These are phyloP conservation scores for Epistrophe eligans DNA, from an alignment of 2,888 invertebrate species.

Conservation along the genomic window DNA sequence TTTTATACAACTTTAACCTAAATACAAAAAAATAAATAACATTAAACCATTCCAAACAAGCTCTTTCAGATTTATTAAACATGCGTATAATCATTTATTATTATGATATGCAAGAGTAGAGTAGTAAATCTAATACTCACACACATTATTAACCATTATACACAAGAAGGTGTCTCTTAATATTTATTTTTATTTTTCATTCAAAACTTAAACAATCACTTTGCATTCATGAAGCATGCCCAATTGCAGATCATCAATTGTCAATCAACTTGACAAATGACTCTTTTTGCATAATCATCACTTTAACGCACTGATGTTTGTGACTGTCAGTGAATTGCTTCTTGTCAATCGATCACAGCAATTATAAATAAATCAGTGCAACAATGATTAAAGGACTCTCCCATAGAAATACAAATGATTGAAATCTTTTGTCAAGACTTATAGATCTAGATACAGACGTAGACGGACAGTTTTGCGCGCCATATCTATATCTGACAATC, in stretches of 20 bases:
- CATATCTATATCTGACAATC: conserved; percentile 48
- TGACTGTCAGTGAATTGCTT: conserved; percentile 45
- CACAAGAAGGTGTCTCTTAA: neutral
- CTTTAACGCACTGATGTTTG: conserved; percentile 17
- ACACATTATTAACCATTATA: no score
- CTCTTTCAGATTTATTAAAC: no score
- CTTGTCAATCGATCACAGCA: conserved; percentile 25
- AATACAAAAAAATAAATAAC: no score
- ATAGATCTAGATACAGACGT: no score
- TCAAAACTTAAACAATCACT: conserved; percentile 36
- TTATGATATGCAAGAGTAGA: no score
- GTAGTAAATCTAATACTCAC: no score
- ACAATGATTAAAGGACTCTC: conserved; percentile 38
- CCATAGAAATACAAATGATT: conserved; percentile 16
- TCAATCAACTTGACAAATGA: conserved; percentile 66
- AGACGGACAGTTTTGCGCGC: conserved; percentile 14
- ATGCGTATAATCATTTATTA: no score
- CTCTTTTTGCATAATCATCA: conserved; percentile 58
- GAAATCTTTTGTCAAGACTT: neutral
- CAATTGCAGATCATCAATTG: conserved; percentile 41
- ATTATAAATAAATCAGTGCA: conserved; percentile 7
- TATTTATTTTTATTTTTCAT: neutral
- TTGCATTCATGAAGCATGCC: conserved; percentile 35
- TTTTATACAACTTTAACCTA: no score
- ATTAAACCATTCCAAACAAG: no score